Base-by-base conservation (phyloP, 1,140 invertebrate genomes). In the Drosophila chauvacae region DNA sequence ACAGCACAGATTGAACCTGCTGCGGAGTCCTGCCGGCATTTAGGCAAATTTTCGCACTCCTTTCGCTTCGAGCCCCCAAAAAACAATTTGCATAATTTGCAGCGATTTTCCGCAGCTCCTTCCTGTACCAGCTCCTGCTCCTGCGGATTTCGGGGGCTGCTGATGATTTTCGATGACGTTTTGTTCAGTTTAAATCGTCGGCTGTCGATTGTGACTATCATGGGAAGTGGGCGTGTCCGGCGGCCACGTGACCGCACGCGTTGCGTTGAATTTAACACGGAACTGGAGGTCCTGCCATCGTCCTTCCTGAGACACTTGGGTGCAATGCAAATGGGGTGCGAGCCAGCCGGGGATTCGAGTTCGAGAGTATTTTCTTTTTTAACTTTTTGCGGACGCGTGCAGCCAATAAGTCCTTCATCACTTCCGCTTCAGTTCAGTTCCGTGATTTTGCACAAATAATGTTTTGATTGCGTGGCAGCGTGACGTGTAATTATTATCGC, bases 361-460 rank as follows among this genome's bases (percentile, higher is more conserved):
- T 48, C 23, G 47, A 48, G 47, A 28, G 51, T 37, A 55, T 55
- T 55, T n/a, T 39, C 51, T 87, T 83, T 81, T 90, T 81, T 85
- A 90, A 85, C 81, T 81, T 90, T 88, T 77, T 74, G 37, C 66
- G 68, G 65, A 88, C 90, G 91, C 91, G 91, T 92, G 91, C 88
- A 86, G 91, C 85, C 91, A 92, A 92, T 92, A 91, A 92, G 85
- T 91, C 83, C 91, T 92, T 91, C 88, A 92, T 92, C 91, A 92
- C 91, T 92, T 92, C 91, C 91, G 87, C 87, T 79, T 92, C 79
- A 92, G 91, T 92, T 91, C 87, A 92, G 78, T 63, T 90, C 80
- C 87, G 91, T 91, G 91, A 91, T 91, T 91, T 91, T 74, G 91
- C 87, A 91, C 87, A 92, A 92, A 91, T 91, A 87, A 86, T 91